Base-by-base conservation (phyloP, 2,888 invertebrate species). In the Oxyteleia sp. region DNA sequence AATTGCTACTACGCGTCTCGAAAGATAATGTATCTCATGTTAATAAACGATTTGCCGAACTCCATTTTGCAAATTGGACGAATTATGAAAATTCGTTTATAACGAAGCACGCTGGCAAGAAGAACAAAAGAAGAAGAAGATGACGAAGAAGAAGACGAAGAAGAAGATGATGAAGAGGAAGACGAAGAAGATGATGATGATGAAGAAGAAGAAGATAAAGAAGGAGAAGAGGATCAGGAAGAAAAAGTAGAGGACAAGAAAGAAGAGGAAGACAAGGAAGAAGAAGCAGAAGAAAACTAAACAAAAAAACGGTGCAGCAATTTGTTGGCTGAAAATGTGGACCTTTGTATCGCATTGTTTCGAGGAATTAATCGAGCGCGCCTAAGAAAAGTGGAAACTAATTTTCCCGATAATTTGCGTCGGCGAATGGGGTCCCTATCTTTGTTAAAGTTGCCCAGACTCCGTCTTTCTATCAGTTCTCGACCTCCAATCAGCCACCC, bases 351-450 rank as follows among this genome's bases (percentile, higher is more conserved):
- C 26, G 49, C 41, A 49, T 66, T 41, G 16, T 53, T 76, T 59
- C 35, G 13, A 43, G 45, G 35, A 43, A 51, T 69, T 57, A 51
- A 64, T 55, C 55, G 38, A 38, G 41, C 61, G 15, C 8, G 55
- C n/a, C n/a, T n/a, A n/a, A 55, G 53, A 69, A 69, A 85, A 82
- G 82, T 79, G 85, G 84, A 85, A 86, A 87, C 85, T 86, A 86
- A 87, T 86, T 87, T 86, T 85, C 76, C 84, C 78, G 85, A 87
- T 85, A 85, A 85, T 87, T 87, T 83, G 84, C 76, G 74, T 72
- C 76, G 66, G 74, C 47, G 71, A 63, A 45, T 64, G 68, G 71
- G 59, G 72, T 75, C 61, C 78, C 75, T 72, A 76, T 78, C 74
- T 66, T 80, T 53, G 57, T 64, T 45, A 66, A 75, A 76, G 71